Base-by-base conservation (phyloP, 2,888 invertebrate genomes). In the Trimorus sp. region DNA sequence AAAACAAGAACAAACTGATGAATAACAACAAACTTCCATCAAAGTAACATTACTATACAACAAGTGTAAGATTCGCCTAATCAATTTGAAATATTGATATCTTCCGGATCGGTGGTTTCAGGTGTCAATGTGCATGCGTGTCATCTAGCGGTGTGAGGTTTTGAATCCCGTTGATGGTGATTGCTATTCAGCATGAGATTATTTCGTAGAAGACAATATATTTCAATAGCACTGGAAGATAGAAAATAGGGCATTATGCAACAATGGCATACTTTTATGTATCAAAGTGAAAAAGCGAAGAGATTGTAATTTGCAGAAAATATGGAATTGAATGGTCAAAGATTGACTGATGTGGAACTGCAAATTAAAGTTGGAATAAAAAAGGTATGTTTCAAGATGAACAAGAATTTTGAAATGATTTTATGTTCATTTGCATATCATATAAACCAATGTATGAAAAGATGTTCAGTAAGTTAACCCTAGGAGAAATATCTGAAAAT, bases 171-270 rank as follows among this genome's bases (percentile, higher is more conserved):
- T 56, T 76, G 69, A 69, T 63, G 77, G 58, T 37, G 59, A 71
- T 66, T 71, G 71, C 36, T 68, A 70, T 68, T 68, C 71, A 62
- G 38, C 73, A 56, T 60, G 58, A 54, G 59, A 73, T 68, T 66
- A 56, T 73, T 54, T 79, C 69, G 71, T 59, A 14, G 71, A 71
- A 69, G 37, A 14, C 38, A 49, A 40, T 51, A 12, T 68, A 40
- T 48, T 6, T 76, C 63, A 51, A 62, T 79, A 79, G 48, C 79
- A 79, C 79, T 79, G 78, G 53, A 78, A 78, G 71, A 71, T 54
- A 78, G 60, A 51, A 51, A 14, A 14, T 14, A n/a, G 14, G 14
- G 6, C 26, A 26, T 26, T 26, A 26, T 26, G 26, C 26, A 26
- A 3, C 26, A 26, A 26, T 26, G 26, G 26, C 26, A 26, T 26